Base-by-base conservation (phyloP, 2,888 invertebrate genomes). In the Trichopoda pennipes region DNA sequence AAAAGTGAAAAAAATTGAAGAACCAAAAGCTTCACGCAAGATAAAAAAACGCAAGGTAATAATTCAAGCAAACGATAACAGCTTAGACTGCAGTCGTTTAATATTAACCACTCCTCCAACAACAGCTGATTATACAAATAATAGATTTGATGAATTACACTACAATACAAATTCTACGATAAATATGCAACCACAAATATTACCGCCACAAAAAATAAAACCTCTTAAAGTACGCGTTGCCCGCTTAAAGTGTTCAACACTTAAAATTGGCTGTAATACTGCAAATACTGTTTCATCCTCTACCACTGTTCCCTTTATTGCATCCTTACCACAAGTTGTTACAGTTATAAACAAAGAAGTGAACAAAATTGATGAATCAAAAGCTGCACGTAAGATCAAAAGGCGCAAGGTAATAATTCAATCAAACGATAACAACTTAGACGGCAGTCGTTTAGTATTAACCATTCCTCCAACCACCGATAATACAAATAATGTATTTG, bases 401-500 rank as follows among this genome's bases (percentile, higher is more conserved):
- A 74, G 44, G 2, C 16, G 12, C n/a, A 51, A 32, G 3, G 19
- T 56, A 35, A 12, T 10, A 6, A 17, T 23, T 16, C 12, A 17
- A 23, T 4, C 32, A 23, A n/a, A 56, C 14, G 73, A 68, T 32
- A 38, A 56, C 14, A n/a, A n/a, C n/a, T n/a, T 78, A 21, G 75
- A 78, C 47, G 38, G 47, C 44, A 66, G 64, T 47, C 61, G 47
- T 17, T 61, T 81, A n/a, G n/a, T n/a, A n/a, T n/a, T n/a, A 23
- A 32, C 60, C 6, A 53, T 21, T 9, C 66, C 78, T 21, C 61
- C 77, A 14, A 56, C n/a, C n/a, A n/a, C 63, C 49, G 51, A 76
- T 56, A 23, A 82, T 63, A 21, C 85, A 35, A 85, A 83, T 81
- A 68, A 82, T 70, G 32, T 80, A 17, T 80, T 83, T 21, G 68